phyloP scores from a whole-genome alignment of 2,888 invertebrate species.

The Sussaba pulchella region DNA sequence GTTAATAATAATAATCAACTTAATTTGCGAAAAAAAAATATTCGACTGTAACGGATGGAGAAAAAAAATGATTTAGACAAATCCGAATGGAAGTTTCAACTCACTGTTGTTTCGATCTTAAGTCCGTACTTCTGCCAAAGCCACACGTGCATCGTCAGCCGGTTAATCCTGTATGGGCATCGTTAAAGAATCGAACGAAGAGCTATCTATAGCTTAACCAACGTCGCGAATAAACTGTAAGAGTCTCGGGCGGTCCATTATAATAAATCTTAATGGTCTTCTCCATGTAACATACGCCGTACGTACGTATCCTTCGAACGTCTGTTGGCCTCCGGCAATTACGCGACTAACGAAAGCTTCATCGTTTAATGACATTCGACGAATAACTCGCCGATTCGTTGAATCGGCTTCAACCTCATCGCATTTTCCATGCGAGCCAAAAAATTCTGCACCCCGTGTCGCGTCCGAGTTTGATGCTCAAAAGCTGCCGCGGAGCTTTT shows the following conservation, averaged over 20 bases:
- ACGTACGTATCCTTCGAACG: conserved; percentile 8
- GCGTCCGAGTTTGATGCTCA: conserved; percentile 14
- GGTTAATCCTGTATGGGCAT: conserved; percentile 65
- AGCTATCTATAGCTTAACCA: conserved; percentile 55
- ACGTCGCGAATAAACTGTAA: conserved; percentile 68
- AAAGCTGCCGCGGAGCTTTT: conserved; percentile 38
- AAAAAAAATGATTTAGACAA: conserved; percentile 29
- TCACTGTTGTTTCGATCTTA: conserved; percentile 50
- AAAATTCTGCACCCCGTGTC: too few species aligned
- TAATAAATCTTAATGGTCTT: conserved; percentile 63
- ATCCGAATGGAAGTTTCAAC: conserved; percentile 34
- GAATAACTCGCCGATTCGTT: not conserved
- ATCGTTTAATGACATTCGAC: not conserved
- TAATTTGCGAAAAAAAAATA: not conserved
- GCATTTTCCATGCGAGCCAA: not conserved
- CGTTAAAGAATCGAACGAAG: conserved; percentile 66
- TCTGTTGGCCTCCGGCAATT: conserved; percentile 3
- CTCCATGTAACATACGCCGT: not conserved
- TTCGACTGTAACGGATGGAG: not conserved
- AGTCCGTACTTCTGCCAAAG: conserved; percentile 26
- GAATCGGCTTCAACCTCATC: not conserved
- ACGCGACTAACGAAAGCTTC: conserved; percentile 25
- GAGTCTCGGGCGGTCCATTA: conserved; percentile 34
- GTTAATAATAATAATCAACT: too few species aligned
- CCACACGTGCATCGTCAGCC: conserved; percentile 19